Evolutionary conservation across 2,888 invertebrate species (phyloP), one percentile per base, ranked within the genome.

Genomic region (Perizoma flavofasciatum): DNA sequence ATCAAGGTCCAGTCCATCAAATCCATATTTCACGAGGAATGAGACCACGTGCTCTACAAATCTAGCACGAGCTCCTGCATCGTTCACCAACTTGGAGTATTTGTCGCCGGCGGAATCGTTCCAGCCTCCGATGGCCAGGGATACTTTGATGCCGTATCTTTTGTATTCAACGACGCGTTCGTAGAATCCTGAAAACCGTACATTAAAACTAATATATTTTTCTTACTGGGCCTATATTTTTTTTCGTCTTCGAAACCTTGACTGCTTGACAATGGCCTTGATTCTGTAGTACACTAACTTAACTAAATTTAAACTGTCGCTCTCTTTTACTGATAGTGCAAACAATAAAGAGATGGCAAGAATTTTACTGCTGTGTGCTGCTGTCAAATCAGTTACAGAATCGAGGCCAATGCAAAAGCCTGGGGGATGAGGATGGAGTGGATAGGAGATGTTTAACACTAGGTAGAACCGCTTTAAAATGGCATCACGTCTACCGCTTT

Each of bases 121-220:
- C 98, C 98, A 98, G 4, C 98, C 98, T n/a, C 98, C 98, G 33
- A 98, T 92, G 1, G 97, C 98, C 8, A 98, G 86, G 0, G 96
- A 94, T 0, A 98, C 97, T 82, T 98, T 98, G 41, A 97, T 92
- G 0, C 96, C 96, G 71, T 95, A 94, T 53, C 94, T 92, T 79
- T 96, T 97, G 71, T 95, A 95, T 0, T 94, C 95, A 0, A 96
- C 95, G 0, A 98, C 97, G 33, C 97, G 93, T 65, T 97, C 96
- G 80, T 98, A 98, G 84, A 98, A 97, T 70, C 94, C 96, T 96
- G 74, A 61, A 86, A 81, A 22, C 22, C 22, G 3, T 22, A 2
- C 22, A 22, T 22, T 22, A 22, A 22, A 22, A 22, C 22, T 1
- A 22, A 22, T 44, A 7, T 22, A 10, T 45, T 43, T 4, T 34